phyloP scores from a whole-genome alignment of 2,797 vertebrate species.

The Lagocephalus sceleratus region DNA sequence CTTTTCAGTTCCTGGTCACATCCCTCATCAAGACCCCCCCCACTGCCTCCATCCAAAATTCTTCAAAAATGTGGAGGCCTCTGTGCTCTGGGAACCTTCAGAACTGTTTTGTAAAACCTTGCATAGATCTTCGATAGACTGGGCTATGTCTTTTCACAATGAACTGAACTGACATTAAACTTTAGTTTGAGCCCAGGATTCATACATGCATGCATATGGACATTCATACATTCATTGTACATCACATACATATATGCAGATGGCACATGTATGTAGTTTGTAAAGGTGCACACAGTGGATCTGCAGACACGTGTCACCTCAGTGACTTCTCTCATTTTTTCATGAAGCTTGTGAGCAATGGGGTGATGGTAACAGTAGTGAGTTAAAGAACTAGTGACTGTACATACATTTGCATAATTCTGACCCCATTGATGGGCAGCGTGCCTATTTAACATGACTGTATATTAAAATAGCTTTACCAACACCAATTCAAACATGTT shows the following conservation, averaged over 20 bases:
- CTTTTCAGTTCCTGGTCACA: too few relatives aligned
- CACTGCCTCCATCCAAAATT: too few relatives aligned
- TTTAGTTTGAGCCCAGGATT: too few relatives aligned
- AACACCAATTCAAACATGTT: background rate
- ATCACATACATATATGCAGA: too few relatives aligned
- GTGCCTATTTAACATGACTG: background rate
- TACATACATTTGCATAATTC: background rate
- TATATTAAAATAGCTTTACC: background rate
- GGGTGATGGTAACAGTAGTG: background rate
- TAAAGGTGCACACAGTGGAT: background rate
- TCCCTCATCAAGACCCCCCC: too few relatives aligned
- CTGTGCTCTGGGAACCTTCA: too few relatives aligned
- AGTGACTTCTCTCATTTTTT: background rate
- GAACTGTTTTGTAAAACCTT: too few relatives aligned
- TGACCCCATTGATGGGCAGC: background rate
- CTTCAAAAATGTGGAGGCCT: too few relatives aligned
- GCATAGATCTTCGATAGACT: too few relatives aligned
- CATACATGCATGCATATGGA: background rate
- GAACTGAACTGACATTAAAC: too few relatives aligned
- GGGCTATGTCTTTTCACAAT: too few relatives aligned
- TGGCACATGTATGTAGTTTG: background rate
- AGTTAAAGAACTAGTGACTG: background rate
- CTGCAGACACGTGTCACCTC: background rate
- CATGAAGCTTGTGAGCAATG: background rate
- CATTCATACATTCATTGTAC: background rate